Evolutionary conservation across 2,888 invertebrate species (phyloP), one percentile per base, ranked within the genome.

Genomic region (Linnaemya tessellans): DNA sequence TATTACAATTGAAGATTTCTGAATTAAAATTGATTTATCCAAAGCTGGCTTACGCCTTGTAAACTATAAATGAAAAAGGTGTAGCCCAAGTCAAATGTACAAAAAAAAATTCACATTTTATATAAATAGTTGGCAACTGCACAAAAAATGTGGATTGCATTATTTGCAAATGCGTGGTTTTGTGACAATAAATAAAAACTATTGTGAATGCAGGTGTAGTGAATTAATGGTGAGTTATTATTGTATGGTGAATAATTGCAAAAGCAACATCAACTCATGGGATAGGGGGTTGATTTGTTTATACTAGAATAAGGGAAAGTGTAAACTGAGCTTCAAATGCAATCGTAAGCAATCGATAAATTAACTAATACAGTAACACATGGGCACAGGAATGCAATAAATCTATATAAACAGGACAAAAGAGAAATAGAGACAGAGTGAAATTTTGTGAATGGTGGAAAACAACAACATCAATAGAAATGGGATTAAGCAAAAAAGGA

Each of bases 401-500:
- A 49, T 38, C 3, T 67, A 30, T 35, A 46, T 46, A 77, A 49
- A 54, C 11, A 58, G 43, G 30, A 0, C 30, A 5, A 30, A 30
- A 49, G 30, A 20, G 38, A 62, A 18, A 30, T 2, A 51, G 51
- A 22, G 54, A 4, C 22, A 54, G 54, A 56, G 20, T n/a, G 41
- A 15, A 13, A 20, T 15, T 38, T 38, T 62, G 43, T 22, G 8
- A 1, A 38, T 71, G 25, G 20, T 18, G 38, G 1, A 3, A 68
- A 56, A 75, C 20, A 64, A 56, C 46, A 71, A 65, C 60, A 78
- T n/a, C 58, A 35, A 67, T 56, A 35, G 15, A 15, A 67, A n/a
- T 46, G 20, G 38, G 7, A 75, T 71, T 70, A 58, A 75, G 79
- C 68, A 58, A 79, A 68, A 10, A 51, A 22, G 60, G 11, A 5